Percentiles rank a stretch among this genome's conserved stretches.
Conservation (phyloP, 2,797 vertebrate genomes). For the Galagoides demidoff region DNA sequence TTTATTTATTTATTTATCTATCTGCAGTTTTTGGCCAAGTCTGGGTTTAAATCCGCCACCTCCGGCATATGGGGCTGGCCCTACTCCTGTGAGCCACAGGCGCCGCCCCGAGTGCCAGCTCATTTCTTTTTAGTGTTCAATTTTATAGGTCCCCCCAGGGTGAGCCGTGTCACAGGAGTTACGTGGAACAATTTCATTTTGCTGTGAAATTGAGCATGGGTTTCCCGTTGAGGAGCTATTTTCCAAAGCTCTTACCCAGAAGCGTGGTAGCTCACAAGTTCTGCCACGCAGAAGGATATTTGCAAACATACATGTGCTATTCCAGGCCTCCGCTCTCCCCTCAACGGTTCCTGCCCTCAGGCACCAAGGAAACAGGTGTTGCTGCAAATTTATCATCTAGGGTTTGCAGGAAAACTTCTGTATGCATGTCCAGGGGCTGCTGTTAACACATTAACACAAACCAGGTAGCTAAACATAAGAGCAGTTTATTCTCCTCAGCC, state of each 20-base stretch:
- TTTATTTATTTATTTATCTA: too few species aligned
- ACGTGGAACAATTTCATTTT: not conserved
- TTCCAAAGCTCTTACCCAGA: not conserved
- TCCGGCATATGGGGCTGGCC: too few species aligned
- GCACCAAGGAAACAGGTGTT: rapidly evolving
- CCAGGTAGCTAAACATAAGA: not conserved
- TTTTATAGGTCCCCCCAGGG: not conserved
- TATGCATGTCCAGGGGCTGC: not conserved
- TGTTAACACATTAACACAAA: not conserved
- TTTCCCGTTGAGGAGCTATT: too few species aligned
- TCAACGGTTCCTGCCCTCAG: not conserved
- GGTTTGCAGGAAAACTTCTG: not conserved
- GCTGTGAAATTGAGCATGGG: not conserved
- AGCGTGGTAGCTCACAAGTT: too few species aligned
- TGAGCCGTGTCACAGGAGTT: not conserved
- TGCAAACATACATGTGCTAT: not conserved
- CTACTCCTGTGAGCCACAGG: too few species aligned
- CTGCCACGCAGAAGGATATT: not conserved
- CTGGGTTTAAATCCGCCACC: too few species aligned
- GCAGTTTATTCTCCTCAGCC: not conserved
- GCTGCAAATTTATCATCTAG: not conserved
- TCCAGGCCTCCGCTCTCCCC: rapidly evolving
- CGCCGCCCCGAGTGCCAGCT: too few species aligned
- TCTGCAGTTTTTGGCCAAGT: too few species aligned
- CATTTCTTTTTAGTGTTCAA: too few species aligned